Percentiles rank a stretch among this genome's conserved stretches.
phyloP scores from a whole-genome alignment of 2,888 invertebrate species.

The Nezara viridula region DNA sequence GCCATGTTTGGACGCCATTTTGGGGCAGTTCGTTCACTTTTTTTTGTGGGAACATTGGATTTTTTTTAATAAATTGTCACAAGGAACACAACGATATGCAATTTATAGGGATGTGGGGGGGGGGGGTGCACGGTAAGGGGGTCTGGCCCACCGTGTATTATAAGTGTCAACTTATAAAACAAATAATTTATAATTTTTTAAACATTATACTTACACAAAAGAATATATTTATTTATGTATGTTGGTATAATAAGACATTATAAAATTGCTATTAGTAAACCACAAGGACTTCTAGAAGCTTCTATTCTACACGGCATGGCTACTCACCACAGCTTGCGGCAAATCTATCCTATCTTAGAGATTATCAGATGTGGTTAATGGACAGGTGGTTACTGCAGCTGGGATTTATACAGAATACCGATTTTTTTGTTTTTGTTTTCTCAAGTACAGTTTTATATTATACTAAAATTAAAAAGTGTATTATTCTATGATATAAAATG shows the following conservation, averaged over 20 bases:
- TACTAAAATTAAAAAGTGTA: background rate
- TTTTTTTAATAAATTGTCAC: no score
- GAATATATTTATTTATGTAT: no score
- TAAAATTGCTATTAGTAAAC: background rate
- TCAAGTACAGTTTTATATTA: background rate
- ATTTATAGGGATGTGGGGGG: no score
- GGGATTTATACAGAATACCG: background rate
- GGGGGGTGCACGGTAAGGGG: no score
- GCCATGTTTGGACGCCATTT: no score
- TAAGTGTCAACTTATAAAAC: no score
- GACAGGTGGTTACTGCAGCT: slow-evolving; percentile 5
- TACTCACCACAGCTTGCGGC: background rate
- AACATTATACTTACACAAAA: no score
- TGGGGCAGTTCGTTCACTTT: no score
- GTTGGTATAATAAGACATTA: background rate
- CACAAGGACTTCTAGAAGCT: background rate
- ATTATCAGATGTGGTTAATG: background rate
- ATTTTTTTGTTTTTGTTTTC: background rate
- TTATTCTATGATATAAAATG: background rate
- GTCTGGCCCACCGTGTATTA: no score
- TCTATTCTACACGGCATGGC: background rate
- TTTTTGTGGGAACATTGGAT: no score
- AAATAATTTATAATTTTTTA: no score
- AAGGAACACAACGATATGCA: no score
- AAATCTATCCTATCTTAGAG: slow-evolving; percentile 15